Conservation (phyloP, 1,140 invertebrate species). For the Cheumatopsyche charites region DNA sequence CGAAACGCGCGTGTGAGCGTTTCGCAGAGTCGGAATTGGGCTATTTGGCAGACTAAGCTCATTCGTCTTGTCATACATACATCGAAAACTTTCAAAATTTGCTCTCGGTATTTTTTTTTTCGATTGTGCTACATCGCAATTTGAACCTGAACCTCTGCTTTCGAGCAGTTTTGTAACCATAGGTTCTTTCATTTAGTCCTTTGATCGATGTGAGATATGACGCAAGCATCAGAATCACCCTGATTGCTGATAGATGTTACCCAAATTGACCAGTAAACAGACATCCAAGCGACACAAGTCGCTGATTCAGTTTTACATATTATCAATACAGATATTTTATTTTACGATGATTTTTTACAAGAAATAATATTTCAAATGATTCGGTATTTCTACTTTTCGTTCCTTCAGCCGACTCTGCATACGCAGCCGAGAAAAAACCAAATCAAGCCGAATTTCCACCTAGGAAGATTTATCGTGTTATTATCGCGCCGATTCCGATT, state of each 20-base stretch:
- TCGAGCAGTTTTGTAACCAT: too few species aligned
- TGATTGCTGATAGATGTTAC: too few species aligned
- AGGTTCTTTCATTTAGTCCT: too few species aligned
- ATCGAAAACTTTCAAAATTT: neutral
- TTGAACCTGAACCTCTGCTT: too few species aligned
- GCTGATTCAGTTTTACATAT: neutral
- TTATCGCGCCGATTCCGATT: neutral
- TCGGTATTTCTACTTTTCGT: neutral
- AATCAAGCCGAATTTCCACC: neutral
- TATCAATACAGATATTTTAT: neutral
- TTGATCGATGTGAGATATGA: too few species aligned
- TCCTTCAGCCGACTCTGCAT: neutral
- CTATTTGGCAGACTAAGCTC: neutral
- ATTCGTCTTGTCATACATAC: neutral
- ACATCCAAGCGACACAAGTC: too few species aligned
- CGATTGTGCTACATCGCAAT: too few species aligned
- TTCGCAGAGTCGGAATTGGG: neutral
- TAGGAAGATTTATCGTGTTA: conserved; percentile 15
- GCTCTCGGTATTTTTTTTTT: neutral
- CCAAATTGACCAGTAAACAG: too few species aligned
- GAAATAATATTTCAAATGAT: neutral
- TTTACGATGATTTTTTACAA: neutral
- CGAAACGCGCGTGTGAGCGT: neutral
- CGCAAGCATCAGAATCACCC: too few species aligned
- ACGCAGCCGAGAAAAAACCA: neutral